Evolutionary conservation across 1,140 invertebrate species (phyloP).

Genomic region (Manduca sexta): DNA sequence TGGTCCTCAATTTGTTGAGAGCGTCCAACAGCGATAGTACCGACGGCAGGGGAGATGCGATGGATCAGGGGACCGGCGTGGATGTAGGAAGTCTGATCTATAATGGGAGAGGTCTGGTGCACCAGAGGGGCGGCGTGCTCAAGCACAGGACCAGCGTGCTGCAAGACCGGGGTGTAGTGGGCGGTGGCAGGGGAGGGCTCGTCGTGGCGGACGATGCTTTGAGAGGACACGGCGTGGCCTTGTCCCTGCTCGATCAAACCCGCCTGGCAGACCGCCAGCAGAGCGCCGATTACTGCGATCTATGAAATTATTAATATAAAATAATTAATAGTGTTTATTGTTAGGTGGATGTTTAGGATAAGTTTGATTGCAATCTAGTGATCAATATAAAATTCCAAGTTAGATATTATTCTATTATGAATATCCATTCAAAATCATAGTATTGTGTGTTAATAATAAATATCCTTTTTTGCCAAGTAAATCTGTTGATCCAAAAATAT

Average conservation of each 20-base stretch:
- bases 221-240: conserved; percentile 53
- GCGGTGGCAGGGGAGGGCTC: conserved; percentile 31
- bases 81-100: conserved; percentile 28
- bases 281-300: conserved; percentile 38
- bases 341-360: too few relatives aligned
- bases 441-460: too few relatives aligned
- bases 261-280: conserved; percentile 45
- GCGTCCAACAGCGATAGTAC: conserved; percentile 32
- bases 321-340: too few relatives aligned
- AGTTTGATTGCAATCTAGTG: too few relatives aligned
- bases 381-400: too few relatives aligned
- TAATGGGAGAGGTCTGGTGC: conserved; percentile 31
- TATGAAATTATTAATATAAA: conserved; percentile 16
- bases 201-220: conserved; percentile 59
- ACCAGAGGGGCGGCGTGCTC: conserved; percentile 17
- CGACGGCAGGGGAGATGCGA: conserved; percentile 27
- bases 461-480: too few relatives aligned
- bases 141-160: conserved; percentile 28
- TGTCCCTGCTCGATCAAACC: conserved; percentile 37
- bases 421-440: too few relatives aligned
- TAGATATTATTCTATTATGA: too few relatives aligned
- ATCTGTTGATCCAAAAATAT: too few relatives aligned
- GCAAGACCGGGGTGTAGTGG: conserved; percentile 24
- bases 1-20: conserved; percentile 41
- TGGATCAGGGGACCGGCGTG: conserved; percentile 44